A percentile compares a stretch with the other conserved stretches of the same genome.
Evolutionary conservation across 2,113 vertebrate species (phyloP).

Genomic region (Tinamus guttatus): DNA sequence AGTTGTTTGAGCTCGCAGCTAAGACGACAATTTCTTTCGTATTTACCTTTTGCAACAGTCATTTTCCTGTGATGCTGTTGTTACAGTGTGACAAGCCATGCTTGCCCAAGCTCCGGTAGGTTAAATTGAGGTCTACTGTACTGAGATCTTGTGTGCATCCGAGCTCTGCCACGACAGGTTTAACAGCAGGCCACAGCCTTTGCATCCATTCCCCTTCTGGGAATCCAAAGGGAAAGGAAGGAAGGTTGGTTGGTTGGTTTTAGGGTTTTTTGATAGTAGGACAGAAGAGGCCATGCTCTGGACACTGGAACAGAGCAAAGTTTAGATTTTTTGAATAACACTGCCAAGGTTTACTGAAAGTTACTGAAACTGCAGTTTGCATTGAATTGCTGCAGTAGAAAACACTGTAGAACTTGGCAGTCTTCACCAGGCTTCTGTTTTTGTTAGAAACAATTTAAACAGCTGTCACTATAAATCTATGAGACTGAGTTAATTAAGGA

Average conservation of each 20-base stretch:
- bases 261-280: not conserved
- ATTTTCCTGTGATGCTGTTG: not conserved
- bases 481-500: not conserved
- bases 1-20: not conserved
- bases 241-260: no score
- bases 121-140: not conserved
- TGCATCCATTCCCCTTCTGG: not conserved
- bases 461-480: not conserved
- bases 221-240: not conserved
- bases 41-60: not conserved
- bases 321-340: not conserved
- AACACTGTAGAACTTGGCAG: not conserved
- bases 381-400: not conserved
- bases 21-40: not conserved
- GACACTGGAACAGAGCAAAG: not conserved
- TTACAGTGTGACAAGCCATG: not conserved
- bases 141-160: not conserved
- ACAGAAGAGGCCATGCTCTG: not conserved
- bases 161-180: not conserved
- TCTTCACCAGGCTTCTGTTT: not conserved
- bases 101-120: not conserved
- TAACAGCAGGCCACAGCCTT: not conserved
- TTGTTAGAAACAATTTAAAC: not conserved
- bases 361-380: not conserved
- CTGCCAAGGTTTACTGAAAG: not conserved